Conservation (phyloP, 2,888 invertebrate species). For the Cheilosia vulpina region DNA sequence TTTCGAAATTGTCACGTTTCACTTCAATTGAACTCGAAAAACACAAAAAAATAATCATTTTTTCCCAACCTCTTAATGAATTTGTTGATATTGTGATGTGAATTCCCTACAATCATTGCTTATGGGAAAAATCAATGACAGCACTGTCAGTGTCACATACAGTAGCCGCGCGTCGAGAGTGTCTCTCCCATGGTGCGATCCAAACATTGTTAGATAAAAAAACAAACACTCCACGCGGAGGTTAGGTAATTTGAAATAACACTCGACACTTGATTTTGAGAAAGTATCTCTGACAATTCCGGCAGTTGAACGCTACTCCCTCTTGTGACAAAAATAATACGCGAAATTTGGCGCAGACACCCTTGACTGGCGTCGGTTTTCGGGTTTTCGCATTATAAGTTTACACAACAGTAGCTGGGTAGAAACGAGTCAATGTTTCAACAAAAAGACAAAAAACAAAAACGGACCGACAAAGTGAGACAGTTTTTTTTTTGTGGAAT, state of each 20-base stretch:
- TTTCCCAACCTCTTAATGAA: slow-evolving; percentile 45
- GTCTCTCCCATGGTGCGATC: slow-evolving; percentile 20
- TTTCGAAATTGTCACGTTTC: slow-evolving; percentile 66
- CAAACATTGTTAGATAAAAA: slow-evolving; percentile 70
- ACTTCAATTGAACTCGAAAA: slow-evolving; percentile 32
- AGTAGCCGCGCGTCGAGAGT: slow-evolving; percentile 56
- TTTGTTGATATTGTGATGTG: slow-evolving; percentile 29
- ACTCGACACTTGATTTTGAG: slow-evolving; percentile 57
- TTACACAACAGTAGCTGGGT: slow-evolving; percentile 35
- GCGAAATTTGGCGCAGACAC: slow-evolving; percentile 33
- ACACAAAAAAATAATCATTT: background rate
- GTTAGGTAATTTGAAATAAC: slow-evolving; percentile 63
- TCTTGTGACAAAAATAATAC: slow-evolving; percentile 27
- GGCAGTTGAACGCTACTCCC: slow-evolving; percentile 20
- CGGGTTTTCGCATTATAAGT: slow-evolving; percentile 5
- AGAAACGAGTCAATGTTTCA: background rate
- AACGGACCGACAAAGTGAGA: slow-evolving; percentile 42
- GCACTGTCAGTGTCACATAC: slow-evolving; percentile 29
- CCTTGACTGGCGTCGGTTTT: slow-evolving; percentile 13
- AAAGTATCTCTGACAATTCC: slow-evolving; percentile 36
- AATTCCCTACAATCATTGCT: slow-evolving; percentile 52
- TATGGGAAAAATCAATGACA: slow-evolving; percentile 40
- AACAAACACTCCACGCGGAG: slow-evolving; percentile 66
- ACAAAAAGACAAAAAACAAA: background rate
- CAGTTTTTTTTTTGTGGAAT: slow-evolving; percentile 11